Evolutionary conservation across 2,113 vertebrate genomes (phyloP).

Genomic region (Pongo pygmaeus): DNA sequence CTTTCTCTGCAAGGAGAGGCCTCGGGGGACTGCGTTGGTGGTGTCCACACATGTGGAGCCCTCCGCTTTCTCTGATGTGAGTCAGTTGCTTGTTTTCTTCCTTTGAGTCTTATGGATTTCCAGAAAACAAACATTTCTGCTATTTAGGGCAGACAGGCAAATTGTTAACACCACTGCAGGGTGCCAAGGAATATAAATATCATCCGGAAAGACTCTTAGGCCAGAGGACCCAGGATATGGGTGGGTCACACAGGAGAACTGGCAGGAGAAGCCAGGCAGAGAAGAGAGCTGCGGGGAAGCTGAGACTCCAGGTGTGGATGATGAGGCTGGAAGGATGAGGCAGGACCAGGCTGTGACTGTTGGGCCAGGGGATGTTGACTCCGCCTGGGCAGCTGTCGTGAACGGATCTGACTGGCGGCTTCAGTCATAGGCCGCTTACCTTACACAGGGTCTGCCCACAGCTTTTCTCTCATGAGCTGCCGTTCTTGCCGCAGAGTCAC

Average conservation of each 20-base stretch:
- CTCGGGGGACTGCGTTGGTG: fast-evolving
- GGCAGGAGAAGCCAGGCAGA: background rate
- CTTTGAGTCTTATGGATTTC: background rate
- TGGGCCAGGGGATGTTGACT: background rate
- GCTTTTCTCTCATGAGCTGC: background rate
- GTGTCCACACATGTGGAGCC: too few relatives aligned
- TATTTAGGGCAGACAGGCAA: background rate
- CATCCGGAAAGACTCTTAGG: too few relatives aligned
- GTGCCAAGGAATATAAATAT: background rate
- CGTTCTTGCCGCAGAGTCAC: background rate
- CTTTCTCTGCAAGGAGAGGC: too few relatives aligned
- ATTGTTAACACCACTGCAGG: fast-evolving
- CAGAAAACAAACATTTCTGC: background rate
- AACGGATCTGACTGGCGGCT: background rate
- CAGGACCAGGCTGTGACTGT: background rate
- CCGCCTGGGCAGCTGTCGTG: background rate
- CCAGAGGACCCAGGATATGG: too few relatives aligned
- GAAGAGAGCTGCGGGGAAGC: background rate
- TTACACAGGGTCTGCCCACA: background rate
- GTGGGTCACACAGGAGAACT: background rate
- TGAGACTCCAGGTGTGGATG: background rate
- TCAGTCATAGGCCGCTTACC: fast-evolving
- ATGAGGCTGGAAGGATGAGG: background rate
- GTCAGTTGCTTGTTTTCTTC: too few relatives aligned
- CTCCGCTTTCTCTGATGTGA: background rate